Evolutionary conservation across 92 coral and sea anemone species (phyloP), one percentile per base, ranked within the genome.

Genomic region (Metridium senile): DNA sequence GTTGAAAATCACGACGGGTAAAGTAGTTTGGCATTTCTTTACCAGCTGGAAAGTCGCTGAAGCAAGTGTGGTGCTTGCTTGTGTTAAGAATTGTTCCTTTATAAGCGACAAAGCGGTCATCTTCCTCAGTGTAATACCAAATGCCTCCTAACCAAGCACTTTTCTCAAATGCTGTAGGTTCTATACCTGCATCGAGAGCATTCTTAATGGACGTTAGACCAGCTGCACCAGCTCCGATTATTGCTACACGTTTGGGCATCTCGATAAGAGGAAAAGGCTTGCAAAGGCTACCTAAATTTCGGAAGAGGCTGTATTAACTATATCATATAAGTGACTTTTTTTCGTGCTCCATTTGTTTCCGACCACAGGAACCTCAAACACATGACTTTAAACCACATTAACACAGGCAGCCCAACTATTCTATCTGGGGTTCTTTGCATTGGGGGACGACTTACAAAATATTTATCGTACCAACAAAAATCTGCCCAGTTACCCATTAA

Each of bases 1-100:
- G 73, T 56, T 84, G 85, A 65, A 77, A 73, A 26, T 26, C 61
- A 7, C 81, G 57, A 8, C 61, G 79, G 13, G 89, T 34, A 62
- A 89, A 66, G 68, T 80, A 96, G 67, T 93, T 89, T 35, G 99
- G 97, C 87, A 87, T 89, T 45, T 92, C 93, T 77, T 82, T 92
- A 21, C 97, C 85, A 62, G 87, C 76, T 18, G 99, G 99, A 75
- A 89, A 96, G 74, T 96, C 99, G 31, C 97, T 89, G 65, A 74
- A 93, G 30, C 98, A 83, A 25, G 79, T 84, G 65, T 79, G 18
- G 52, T 82, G 85, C 52, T 93, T 96, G 78, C 96, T 96, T 6
- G 93, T 85, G 89, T 96, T 93, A 17, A 93, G 82, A 16, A 93
- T 66, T 1, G 99, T 96, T 62, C 87, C 74, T 59, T 52, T 53